Evolutionary conservation across 2,113 vertebrate species (phyloP).

Genomic region (Callionymus lyra): DNA sequence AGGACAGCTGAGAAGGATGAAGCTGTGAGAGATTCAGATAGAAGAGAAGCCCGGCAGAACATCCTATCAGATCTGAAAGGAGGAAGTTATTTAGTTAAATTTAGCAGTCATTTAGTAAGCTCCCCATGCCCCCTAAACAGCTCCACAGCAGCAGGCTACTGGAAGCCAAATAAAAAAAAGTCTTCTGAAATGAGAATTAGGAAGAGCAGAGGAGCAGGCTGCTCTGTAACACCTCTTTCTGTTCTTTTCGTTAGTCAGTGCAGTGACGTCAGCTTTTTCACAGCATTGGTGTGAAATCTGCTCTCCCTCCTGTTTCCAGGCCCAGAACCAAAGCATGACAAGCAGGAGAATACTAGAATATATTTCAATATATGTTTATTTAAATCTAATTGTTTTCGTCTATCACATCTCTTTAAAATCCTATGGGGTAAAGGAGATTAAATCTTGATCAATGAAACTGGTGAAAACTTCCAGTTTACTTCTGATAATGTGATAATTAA

Average conservation of each 20-base stretch:
- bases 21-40: conserved; percentile 27
- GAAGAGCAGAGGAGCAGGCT: conserved; percentile 30
- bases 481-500: too few relatives aligned
- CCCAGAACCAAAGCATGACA: conserved; percentile 22
- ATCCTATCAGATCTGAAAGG: conserved; percentile 58
- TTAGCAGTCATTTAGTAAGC: conserved; percentile 61
- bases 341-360: too few relatives aligned
- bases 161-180: conserved; percentile 40
- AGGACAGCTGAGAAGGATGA: conserved; percentile 43
- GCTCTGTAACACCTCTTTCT: conserved; percentile 55
- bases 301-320: conserved; percentile 57
- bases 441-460: too few relatives aligned
- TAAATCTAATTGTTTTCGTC: too few relatives aligned
- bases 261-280: conserved; percentile 61
- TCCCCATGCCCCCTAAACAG: conserved; percentile 51
- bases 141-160: conserved; percentile 48
- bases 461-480: too few relatives aligned
- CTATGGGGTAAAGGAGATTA: too few relatives aligned
- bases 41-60: conserved; percentile 25
- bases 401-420: too few relatives aligned
- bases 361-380: too few relatives aligned
- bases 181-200: conserved; percentile 13
- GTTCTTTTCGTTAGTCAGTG: conserved; percentile 55
- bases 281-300: conserved; percentile 64
- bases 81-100: conserved; percentile 67